These are phyloP conservation scores for Sebastes ruberrimus DNA, from an alignment of 2,797 vertebrate genomes.

Conservation along the genomic window DNA sequence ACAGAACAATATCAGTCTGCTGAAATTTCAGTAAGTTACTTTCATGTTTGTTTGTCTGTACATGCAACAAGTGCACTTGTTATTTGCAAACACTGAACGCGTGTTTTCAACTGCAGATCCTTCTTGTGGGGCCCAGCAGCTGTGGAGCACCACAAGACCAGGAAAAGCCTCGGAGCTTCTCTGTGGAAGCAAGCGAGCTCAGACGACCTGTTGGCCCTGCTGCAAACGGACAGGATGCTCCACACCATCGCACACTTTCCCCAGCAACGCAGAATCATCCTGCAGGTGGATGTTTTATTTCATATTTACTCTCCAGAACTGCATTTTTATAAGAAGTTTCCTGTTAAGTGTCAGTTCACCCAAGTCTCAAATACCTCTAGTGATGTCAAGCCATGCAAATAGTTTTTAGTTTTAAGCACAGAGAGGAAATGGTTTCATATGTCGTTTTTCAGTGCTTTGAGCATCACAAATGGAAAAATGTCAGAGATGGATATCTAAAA, in stretches of 20 bases:
- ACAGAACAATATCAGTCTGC: conserved; percentile 87
- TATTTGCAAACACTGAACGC: background rate
- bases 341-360: background rate
- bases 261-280: conserved; percentile 84
- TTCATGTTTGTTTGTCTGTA: background rate
- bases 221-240: conserved; percentile 87
- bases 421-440: background rate
- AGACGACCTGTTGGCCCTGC: conserved; percentile 89
- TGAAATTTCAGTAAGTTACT: conserved; percentile 84
- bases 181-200: conserved; percentile 93
- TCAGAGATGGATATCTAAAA: background rate
- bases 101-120: conserved; percentile 74
- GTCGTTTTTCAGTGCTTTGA: background rate
- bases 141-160: conserved; percentile 92
- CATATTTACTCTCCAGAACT: background rate
- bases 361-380: background rate
- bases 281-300: conserved; percentile 61
- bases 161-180: conserved; percentile 90
- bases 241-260: conserved; percentile 89
- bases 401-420: background rate
- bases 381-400: background rate
- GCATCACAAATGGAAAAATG: background rate
- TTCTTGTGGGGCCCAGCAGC: conserved; percentile 93
- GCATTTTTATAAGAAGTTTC: background rate
- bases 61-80: background rate